Percentiles rank a stretch among this genome's conserved stretches.
Evolutionary conservation across 2,888 invertebrate genomes (phyloP).

Genomic region (Drosophila meridionalis): DNA sequence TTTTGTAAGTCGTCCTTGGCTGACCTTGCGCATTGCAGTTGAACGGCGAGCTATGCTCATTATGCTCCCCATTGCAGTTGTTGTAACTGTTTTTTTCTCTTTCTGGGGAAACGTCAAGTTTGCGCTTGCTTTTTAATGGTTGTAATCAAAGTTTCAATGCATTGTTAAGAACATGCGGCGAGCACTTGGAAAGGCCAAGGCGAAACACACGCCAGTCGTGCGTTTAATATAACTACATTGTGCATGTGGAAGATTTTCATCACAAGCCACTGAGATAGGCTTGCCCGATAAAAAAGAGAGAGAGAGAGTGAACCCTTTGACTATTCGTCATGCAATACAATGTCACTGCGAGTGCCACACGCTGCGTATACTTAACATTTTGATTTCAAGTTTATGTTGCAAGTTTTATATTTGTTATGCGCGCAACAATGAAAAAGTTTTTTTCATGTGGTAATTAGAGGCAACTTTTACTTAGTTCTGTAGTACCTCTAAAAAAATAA

Average conservation of each 20-base stretch:
- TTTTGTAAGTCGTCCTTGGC: conserved; percentile 67
- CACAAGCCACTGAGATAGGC: background rate
- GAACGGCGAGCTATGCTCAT: conserved; percentile 65
- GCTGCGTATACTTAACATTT: conserved; percentile 54
- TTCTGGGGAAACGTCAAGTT: conserved; percentile 44
- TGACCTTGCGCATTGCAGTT: conserved; percentile 71
- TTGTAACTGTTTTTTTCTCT: conserved; percentile 9
- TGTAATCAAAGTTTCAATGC: conserved; percentile 77
- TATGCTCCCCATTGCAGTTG: conserved; percentile 46
- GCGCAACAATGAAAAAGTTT: conserved; percentile 60
- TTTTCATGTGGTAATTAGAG: conserved; percentile 62
- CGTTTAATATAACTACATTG: conserved; percentile 17
- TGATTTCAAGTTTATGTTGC: conserved; percentile 55
- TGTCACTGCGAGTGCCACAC: conserved; percentile 18
- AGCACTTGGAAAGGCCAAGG: conserved; percentile 50
- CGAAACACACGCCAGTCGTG: conserved; percentile 30
- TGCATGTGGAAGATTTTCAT: conserved; percentile 15
- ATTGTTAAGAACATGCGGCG: conserved; percentile 62
- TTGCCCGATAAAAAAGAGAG: background rate
- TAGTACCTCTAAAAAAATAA: background rate
- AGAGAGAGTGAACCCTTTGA: background rate
- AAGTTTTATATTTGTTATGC: conserved; percentile 24
- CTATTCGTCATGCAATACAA: conserved; percentile 1
- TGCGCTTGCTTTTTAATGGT: conserved; percentile 72
- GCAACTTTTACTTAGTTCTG: conserved; percentile 25